phyloP scores from a whole-genome alignment of 2,888 invertebrate genomes.

The Heliconius aoede region DNA sequence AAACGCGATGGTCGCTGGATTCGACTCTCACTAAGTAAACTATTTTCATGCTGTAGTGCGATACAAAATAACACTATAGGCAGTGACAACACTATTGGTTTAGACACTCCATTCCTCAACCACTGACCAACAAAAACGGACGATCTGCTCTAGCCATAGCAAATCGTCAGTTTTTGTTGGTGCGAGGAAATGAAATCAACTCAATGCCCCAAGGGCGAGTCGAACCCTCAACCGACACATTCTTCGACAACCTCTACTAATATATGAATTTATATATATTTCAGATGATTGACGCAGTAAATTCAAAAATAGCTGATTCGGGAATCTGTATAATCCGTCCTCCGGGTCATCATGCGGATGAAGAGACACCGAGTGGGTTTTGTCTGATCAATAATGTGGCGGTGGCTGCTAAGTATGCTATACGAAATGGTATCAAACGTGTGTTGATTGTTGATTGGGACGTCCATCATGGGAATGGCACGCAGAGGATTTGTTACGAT shows the following conservation, averaged over 20 bases:
- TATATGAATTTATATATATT: not conserved
- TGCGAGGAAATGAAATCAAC: not conserved
- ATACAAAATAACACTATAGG: not conserved
- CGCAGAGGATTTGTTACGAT: slow-evolving; percentile 90
- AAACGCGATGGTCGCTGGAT: no score
- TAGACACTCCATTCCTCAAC: not conserved
- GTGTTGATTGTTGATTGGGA: slow-evolving; percentile 95
- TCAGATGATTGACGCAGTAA: slow-evolving; percentile 88
- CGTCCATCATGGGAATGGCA: slow-evolving; percentile 98
- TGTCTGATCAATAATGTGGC: slow-evolving; percentile 95
- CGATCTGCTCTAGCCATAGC: no score
- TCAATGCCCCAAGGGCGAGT: not conserved
- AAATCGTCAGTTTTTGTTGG: no score
- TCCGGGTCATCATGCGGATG: slow-evolving; percentile 96
- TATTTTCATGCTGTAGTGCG: no score
- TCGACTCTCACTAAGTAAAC: no score
- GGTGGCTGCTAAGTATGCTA: slow-evolving; percentile 90
- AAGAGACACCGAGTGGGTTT: slow-evolving; percentile 91
- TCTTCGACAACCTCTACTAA: not conserved
- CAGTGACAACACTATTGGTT: not conserved
- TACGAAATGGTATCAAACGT: slow-evolving; percentile 83
- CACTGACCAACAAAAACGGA: no score
- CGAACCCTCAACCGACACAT: not conserved
- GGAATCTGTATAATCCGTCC: slow-evolving; percentile 94
- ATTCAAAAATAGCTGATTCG: slow-evolving; percentile 84